Evolutionary conservation across 2,797 vertebrate genomes (phyloP), one percentile per base, ranked within the genome.

Genomic region (Hydrophis major): DNA sequence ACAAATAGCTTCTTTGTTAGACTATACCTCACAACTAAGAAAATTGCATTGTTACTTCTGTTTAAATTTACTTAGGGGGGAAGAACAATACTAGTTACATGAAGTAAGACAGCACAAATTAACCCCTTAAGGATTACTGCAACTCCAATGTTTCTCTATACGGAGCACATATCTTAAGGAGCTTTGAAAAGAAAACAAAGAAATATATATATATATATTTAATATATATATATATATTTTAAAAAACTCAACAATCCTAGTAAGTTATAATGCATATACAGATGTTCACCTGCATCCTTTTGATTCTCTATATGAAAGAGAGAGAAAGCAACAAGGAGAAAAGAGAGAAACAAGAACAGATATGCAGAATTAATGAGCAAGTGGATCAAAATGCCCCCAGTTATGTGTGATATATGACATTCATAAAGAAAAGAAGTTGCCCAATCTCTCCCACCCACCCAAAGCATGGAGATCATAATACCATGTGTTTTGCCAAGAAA

Each of bases 271-370:
- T 97, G 97, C 97, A 98, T 99, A 99, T 98, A 99, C 98, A 99
- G 98, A 98, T 98, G 98, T 99, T 99, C 98, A 99, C 98, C 98
- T 99, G 98, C 97, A 47, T 99, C 98, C 98, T 98, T 98, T 96
- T 98, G 98, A 98, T 98, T 99, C 97, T 99, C 99, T 99, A 98
- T 98, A 98, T 98, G 98, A 98, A 98, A 98, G 97, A 98, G 97
- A 98, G 96, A 93, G 93, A 98, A 98, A 98, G 97, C 97, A 97
- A 98, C 96, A 97, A 98, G 96, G 97, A 98, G 97, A 97, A 97
- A 98, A 98, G 97, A 98, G 94, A 98, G 97, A 98, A 98, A 98
- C 98, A 98, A 99, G 97, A 99, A 98, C 98, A 98, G 97, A 99
- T 98, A 98, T 98, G 98, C 98, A 98, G 98, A 97, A 98, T 98